Base-by-base conservation (phyloP, 2,888 invertebrate species). In the Andrena dorsata region DNA sequence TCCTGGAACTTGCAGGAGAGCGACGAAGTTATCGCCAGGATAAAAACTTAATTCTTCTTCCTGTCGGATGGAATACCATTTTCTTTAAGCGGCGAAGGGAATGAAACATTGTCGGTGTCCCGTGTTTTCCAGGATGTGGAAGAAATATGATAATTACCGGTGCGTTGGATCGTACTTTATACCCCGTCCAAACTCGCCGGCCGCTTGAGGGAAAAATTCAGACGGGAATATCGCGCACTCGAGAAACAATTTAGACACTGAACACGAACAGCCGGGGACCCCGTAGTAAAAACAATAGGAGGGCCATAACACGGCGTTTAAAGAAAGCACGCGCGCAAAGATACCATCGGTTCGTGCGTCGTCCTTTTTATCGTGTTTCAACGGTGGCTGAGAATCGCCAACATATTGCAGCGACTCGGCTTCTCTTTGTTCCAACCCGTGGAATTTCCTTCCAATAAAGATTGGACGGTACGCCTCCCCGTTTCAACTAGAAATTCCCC, bases 391-490 rank as follows among this genome's bases (percentile, higher is more conserved):
- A 32, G 47, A 75, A 82, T 74, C 73, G 74, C 74, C 74, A 65
- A 80, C 86, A 72, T 85, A 85, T 83, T 77, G 69, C 70, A 60
- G 30, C 63, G 30, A 76, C 79, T 20, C 49, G 63, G 64, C 28
- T 53, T 20, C 8, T 13, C 60, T 82, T 82, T 74, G 81, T 65
- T 47, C 65, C 69, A 30, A 65, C 32, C 56, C 47, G 60, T 69
- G 60, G 80, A 80, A 80, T 80, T 83, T 71, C 74, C 68, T 77
- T 75, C 76, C 72, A 74, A 83, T 85, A 73, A 68, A 75, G 74
- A 77, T 72, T 65, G 80, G 69, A 72, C 75, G 32, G 66, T 61
- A 32, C 63, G 68, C 64, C 61, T 72, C 7, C 63, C 30, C 28
- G 61, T 78, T 72, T 68, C 28, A 51, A 53, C 74, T 61, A 35